Conservation (phyloP, 2,888 invertebrate species). For the Unio pictorum region DNA sequence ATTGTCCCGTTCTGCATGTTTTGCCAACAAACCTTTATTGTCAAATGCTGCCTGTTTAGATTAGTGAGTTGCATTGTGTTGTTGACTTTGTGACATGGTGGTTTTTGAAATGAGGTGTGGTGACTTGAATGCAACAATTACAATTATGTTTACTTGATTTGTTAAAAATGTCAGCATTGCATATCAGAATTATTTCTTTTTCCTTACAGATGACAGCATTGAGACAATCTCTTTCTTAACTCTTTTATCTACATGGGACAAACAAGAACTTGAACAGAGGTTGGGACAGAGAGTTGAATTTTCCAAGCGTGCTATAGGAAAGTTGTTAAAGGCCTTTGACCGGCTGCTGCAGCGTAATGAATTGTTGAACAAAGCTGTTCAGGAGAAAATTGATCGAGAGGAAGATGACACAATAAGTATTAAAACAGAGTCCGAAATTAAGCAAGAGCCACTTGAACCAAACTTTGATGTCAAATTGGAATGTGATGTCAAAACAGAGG, state of each 20-base stretch:
- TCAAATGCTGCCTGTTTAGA: no score
- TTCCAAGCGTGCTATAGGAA: constrained; percentile 95
- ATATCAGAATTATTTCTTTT: background rate
- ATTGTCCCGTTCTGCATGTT: no score
- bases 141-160: background rate
- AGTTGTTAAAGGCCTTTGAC: constrained; percentile 95
- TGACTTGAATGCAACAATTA: background rate
- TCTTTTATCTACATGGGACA: constrained; percentile 97
- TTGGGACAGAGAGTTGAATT: constrained; percentile 94
- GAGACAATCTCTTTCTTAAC: constrained; percentile 93
- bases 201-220: constrained; percentile 87
- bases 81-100: no score
- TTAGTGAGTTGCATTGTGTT: no score
- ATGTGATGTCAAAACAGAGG: constrained; percentile 20
- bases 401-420: constrained; percentile 7
- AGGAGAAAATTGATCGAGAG: constrained; percentile 47
- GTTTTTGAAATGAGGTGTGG: background rate
- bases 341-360: constrained; percentile 95
- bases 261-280: constrained; percentile 96
- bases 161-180: no score
- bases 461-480: constrained; percentile 40
- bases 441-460: constrained; percentile 38
- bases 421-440: constrained; percentile 40
- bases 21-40: no score
- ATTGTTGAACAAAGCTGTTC: constrained; percentile 88